Conservation (phyloP, 2,113 vertebrate species). For the Columbina picui region DNA sequence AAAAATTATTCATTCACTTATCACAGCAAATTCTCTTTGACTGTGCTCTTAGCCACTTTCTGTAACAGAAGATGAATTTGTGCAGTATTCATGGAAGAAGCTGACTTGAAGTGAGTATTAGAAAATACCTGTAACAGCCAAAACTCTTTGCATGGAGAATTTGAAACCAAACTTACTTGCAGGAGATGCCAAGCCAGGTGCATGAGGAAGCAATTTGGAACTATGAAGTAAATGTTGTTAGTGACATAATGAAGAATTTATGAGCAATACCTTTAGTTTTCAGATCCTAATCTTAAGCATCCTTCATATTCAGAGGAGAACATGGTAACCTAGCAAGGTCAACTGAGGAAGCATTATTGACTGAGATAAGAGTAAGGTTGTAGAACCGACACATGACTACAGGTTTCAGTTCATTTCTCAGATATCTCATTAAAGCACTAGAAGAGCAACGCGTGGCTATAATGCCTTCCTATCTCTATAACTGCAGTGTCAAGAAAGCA, state of each 20-base stretch:
- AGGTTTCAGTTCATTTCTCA: not conserved
- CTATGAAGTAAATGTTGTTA: not conserved
- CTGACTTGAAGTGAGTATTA: not conserved
- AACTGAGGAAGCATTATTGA: not conserved
- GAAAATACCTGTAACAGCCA: not conserved
- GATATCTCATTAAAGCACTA: not conserved
- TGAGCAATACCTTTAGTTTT: not conserved
- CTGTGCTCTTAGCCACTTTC: not conserved
- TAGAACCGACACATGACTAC: not conserved
- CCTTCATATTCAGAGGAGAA: not conserved
- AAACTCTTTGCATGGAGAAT: not conserved
- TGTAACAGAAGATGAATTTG: not conserved
- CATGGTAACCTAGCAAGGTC: not conserved
- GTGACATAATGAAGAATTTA: not conserved
- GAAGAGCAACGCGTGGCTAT: not conserved
- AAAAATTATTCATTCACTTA: not conserved
- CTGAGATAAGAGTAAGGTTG: not conserved
- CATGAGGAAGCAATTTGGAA: not conserved
- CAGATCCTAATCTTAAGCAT: not conserved
- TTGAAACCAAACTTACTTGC: not conserved
- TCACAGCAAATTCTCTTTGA: not conserved
- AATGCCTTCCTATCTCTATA: not conserved
- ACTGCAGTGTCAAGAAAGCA: not conserved
- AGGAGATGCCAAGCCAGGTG: not conserved
- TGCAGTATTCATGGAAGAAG: not conserved